Percentiles rank a stretch among this genome's conserved stretches.
Conservation (phyloP, 2,797 vertebrate species). For the Silurus aristotelis region DNA sequence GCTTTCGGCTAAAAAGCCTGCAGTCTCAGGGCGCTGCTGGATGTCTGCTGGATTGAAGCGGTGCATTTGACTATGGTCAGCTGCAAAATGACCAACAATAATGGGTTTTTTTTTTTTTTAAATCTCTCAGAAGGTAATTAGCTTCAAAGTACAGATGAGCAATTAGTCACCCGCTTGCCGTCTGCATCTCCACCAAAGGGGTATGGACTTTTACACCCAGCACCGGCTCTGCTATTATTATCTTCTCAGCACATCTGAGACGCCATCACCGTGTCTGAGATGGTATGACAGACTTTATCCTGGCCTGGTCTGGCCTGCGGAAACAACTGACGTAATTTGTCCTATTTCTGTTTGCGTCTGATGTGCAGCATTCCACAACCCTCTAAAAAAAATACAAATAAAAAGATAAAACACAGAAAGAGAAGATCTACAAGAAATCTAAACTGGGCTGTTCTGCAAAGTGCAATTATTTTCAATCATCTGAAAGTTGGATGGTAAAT, state of each 20-base stretch:
- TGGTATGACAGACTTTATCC: neutral
- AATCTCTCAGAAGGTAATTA: conserved; percentile 42
- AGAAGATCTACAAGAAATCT: neutral
- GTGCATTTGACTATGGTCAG: conserved; percentile 24
- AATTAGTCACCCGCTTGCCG: conserved; percentile 40
- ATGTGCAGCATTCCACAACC: neutral
- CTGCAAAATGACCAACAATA: conserved; percentile 42
- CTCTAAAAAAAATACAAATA: neutral
- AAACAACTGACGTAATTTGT: neutral
- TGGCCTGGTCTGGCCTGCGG: neutral
- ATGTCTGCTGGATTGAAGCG: neutral
- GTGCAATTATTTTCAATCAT: too few relatives aligned
- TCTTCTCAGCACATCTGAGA: conserved; percentile 25
- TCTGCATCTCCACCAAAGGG: conserved; percentile 16
- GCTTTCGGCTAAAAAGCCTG: neutral
- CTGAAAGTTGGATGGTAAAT: neutral
- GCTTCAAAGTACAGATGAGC: conserved; percentile 36
- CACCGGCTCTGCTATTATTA: conserved; percentile 19
- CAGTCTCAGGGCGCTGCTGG: neutral
- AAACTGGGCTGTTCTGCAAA: neutral
- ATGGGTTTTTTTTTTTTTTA: conserved; percentile 29
- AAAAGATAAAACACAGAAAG: neutral
- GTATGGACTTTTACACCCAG: neutral
- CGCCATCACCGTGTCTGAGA: neutral
- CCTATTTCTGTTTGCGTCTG: neutral